Conservation (phyloP, 2,797 vertebrate genomes). For the Thunnus albacares region DNA sequence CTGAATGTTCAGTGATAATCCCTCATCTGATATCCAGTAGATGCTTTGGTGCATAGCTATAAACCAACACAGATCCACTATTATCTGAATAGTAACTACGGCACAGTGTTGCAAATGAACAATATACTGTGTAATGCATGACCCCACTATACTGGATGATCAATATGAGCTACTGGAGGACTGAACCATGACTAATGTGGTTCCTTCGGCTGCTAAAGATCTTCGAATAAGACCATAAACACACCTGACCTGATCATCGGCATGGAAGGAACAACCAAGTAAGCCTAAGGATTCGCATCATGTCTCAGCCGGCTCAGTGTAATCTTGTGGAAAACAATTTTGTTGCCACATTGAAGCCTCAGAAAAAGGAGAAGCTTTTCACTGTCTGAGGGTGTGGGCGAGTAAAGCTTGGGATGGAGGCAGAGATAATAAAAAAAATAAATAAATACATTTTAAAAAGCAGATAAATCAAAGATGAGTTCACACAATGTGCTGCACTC, state of each 20-base stretch:
- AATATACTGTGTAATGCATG: slow-evolving; percentile 25
- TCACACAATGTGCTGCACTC: slow-evolving; percentile 4
- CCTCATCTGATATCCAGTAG: neutral
- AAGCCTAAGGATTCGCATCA: slow-evolving; percentile 35
- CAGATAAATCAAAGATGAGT: slow-evolving; percentile 27
- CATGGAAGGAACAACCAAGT: slow-evolving; percentile 7
- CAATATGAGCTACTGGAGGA: slow-evolving; percentile 46
- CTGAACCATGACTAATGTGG: slow-evolving; percentile 61
- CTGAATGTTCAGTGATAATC: neutral
- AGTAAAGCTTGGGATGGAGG: slow-evolving; percentile 26
- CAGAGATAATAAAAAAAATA: slow-evolving; percentile 1
- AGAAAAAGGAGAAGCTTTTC: slow-evolving; percentile 15
- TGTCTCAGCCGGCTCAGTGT: slow-evolving; percentile 30
- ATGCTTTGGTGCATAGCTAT: neutral
- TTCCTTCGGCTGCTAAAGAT: slow-evolving; percentile 46
- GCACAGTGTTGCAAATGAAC: slow-evolving; percentile 20
- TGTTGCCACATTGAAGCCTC: slow-evolving; percentile 18
- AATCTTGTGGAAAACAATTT: slow-evolving; percentile 31
- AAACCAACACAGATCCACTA: neutral
- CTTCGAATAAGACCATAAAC: slow-evolving; percentile 36
- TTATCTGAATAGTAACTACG: slow-evolving; percentile 22
- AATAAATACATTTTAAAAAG: neutral
- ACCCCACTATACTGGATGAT: slow-evolving; percentile 47
- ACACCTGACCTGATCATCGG: slow-evolving; percentile 27
- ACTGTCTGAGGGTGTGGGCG: slow-evolving; percentile 56